phyloP scores from a whole-genome alignment of 30 jellyfish, hydroid and myxozoan species.

The Pseudorhiza aurosa region DNA sequence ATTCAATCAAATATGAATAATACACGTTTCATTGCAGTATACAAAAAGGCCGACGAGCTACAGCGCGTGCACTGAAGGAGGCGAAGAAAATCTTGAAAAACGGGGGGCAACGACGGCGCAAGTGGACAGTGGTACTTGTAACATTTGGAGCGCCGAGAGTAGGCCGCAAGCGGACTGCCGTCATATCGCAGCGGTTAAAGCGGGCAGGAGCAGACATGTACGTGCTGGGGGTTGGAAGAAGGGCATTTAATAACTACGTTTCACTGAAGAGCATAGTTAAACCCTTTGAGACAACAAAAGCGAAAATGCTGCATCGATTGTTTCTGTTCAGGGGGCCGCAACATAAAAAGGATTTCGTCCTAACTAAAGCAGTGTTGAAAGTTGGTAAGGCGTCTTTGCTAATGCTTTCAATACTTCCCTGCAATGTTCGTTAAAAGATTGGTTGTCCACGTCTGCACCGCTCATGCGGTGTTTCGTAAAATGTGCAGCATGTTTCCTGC shows the following conservation, averaged over 20 bases:
- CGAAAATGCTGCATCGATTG: conserved; percentile 23
- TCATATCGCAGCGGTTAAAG: conserved; percentile 38
- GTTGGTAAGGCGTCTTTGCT: no score
- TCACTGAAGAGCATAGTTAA: conserved; percentile 45
- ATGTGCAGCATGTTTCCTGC: no score
- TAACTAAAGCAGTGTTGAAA: conserved; percentile 59
- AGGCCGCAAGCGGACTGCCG: conserved; percentile 39
- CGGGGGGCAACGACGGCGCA: conserved; percentile 37
- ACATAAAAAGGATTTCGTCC: conserved; percentile 35
- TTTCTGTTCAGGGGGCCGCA: conserved; percentile 65
- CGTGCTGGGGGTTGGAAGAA: conserved; percentile 53
- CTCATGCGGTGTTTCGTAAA: no score
- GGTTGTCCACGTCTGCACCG: no score
- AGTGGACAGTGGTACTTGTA: conserved; percentile 59
- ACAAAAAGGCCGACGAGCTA: conserved; percentile 53
- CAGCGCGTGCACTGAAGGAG: conserved; percentile 60
- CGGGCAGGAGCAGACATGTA: conserved; percentile 55
- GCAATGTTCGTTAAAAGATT: no score
- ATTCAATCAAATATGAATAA: no score
- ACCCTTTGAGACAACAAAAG: conserved; percentile 41
- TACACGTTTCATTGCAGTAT: background rate
- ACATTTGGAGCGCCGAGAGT: conserved; percentile 65
- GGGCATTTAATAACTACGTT: conserved; percentile 45
- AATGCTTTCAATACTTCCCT: no score
- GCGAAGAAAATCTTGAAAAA: conserved; percentile 49